Evolutionary conservation across 2,113 vertebrate species (phyloP), one percentile per base, ranked within the genome.

Genomic region (Colossoma macropomum): DNA sequence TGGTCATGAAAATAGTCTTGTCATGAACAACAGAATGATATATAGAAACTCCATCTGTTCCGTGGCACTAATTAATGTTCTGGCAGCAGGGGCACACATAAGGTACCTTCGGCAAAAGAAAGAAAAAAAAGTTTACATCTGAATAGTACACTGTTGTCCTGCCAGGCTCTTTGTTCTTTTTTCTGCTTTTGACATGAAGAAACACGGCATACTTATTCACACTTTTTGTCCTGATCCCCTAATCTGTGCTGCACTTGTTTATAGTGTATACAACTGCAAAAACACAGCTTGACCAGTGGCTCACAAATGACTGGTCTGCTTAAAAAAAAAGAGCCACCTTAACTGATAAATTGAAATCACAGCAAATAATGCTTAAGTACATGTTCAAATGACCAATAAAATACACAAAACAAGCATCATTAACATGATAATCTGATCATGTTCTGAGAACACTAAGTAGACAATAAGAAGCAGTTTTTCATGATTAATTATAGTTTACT

Each of bases 31-130:
- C 19, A 59, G 21, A 59, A 59, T 11, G 54, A 59, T 59, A 16
- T 59, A 59, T n/a, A 59, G 54, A 59, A 69, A 69, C 32, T 38
- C 66, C 66, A 69, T 69, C 32, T 23, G 66, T 21, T 19, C 66
- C 66, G 4, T 23, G 17, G 5, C 54, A 59, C 54, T 59, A 59
- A 59, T 59, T 59, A 59, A n/a, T 59, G 54, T 59, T 21, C 23
- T 59, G 54, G 54, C 54, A 59, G 54, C 54, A 59, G 21, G 54
- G 8, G 54, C 54, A 59, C 66, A 21, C 65, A 38, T 69, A 23
- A 30, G 54, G 41, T 45, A 45, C 41, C 4, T 9, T 45, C 10
- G 41, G 41, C 41, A 38, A 56, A 1, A 8, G n/a, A 59, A 59
- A 59, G n/a, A 59, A 59, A 59, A 59, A 19, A n/a, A n/a, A n/a